Conservation (phyloP, 2,888 invertebrate species). For the Ichneumoninae sp. region DNA sequence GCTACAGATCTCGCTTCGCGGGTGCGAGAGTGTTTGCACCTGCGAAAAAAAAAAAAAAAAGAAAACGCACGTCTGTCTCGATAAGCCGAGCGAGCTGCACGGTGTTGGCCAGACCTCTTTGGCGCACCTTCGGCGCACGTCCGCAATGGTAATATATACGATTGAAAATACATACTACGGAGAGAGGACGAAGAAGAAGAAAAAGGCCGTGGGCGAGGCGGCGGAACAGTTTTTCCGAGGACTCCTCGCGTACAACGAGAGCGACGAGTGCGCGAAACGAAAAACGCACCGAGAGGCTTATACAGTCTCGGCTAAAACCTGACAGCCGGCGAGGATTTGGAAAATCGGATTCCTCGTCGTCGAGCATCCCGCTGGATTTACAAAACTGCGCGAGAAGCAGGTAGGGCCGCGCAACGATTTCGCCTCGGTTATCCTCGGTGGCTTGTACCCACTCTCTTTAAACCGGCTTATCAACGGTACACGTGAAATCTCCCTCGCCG, state of each 20-base stretch:
- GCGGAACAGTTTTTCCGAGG: slow-evolving; percentile 35
- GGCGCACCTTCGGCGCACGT: slow-evolving; percentile 20
- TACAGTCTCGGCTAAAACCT: slow-evolving; percentile 9
- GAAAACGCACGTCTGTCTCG: slow-evolving; percentile 37
- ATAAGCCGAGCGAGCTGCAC: slow-evolving; percentile 44
- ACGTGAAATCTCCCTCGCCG: slow-evolving; percentile 53
- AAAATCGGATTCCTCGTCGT: slow-evolving; percentile 70
- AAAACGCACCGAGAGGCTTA: slow-evolving; percentile 30
- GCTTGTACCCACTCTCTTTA: slow-evolving; percentile 59
- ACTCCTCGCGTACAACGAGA: not conserved
- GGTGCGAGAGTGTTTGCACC: slow-evolving; percentile 52
- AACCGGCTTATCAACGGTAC: slow-evolving; percentile 65
- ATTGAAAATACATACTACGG: slow-evolving; percentile 10
- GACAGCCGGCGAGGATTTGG: slow-evolving; percentile 64
- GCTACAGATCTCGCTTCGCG: slow-evolving; percentile 18
- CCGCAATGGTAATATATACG: slow-evolving; percentile 29
- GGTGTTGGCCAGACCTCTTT: slow-evolving; percentile 20
- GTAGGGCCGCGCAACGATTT: slow-evolving; percentile 44
- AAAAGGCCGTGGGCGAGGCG: slow-evolving; percentile 16
- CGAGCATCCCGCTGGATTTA: slow-evolving; percentile 59
- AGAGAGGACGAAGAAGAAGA: slow-evolving; percentile 4
- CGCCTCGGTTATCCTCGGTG: slow-evolving; percentile 45
- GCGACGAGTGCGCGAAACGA: slow-evolving; percentile 21
- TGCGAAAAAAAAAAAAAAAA: slow-evolving; percentile 25
- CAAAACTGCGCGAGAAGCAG: slow-evolving; percentile 49